These are phyloP conservation scores for Pogonophryne albipinna DNA, from an alignment of 2,797 vertebrate species.

Conservation along the genomic window DNA sequence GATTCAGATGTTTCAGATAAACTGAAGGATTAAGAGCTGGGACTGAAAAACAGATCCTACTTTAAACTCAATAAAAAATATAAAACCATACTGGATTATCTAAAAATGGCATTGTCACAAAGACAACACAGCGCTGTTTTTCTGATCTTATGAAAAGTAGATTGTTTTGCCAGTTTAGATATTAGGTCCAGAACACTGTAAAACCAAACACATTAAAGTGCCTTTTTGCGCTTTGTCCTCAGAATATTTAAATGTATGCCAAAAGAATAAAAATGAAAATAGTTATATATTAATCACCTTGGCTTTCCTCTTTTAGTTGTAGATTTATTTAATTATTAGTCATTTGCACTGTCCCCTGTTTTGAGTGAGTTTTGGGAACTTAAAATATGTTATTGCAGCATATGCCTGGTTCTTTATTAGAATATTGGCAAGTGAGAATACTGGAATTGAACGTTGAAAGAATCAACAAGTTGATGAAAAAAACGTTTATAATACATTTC, in stretches of 20 bases:
- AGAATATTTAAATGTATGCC: background rate
- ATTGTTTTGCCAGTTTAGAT: background rate
- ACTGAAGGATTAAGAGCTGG: background rate
- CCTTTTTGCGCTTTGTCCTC: background rate
- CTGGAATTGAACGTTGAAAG: background rate
- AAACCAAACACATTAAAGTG: background rate
- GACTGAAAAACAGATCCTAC: background rate
- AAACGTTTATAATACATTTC: no score
- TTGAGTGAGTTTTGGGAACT: background rate
- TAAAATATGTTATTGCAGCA: background rate
- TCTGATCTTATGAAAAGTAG: background rate
- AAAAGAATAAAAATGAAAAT: background rate
- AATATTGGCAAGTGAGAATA: background rate
- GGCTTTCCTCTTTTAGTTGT: background rate
- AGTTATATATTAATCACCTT: background rate
- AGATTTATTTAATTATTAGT: background rate
- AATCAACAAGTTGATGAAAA: conserved; percentile 1
- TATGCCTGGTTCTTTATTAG: no score
- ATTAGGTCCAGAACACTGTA: background rate
- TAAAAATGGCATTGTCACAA: background rate
- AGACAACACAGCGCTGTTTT: background rate
- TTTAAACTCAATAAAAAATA: conserved; percentile 11
- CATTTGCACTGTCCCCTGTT: background rate
- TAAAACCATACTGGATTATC: background rate
- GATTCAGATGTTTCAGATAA: conserved; percentile 1